Evolutionary conservation across 2,888 invertebrate species (phyloP), one percentile per base, ranked within the genome.

Genomic region (Andrena dorsata): DNA sequence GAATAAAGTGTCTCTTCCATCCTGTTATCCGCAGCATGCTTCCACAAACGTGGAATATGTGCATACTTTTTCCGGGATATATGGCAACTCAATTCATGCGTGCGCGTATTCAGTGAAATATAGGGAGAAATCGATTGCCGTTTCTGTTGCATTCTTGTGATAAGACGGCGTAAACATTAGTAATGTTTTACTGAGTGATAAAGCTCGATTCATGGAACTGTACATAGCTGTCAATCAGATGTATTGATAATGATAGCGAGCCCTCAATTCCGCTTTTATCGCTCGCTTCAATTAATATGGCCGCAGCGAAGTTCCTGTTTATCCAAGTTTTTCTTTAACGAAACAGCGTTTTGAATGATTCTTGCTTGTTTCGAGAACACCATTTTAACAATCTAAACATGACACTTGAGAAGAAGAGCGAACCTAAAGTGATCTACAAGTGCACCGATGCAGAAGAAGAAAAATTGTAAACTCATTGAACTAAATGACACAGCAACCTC

Each of bases 1-100:
- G 75, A 74, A 77, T 58, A 41, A 79, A 85, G 76, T 76, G 64
- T 49, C 68, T 64, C 64, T n/a, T 35, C n/a, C 51, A 58, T 3
- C 51, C 28, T 8, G 61, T 72, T 63, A 32, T 26, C 47, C 56
- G 4, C 16, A 2, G 8, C 2, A 41, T n/a, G 23, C 32, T 53
- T 63, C 26, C 13, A 13, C 64, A 51, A 73, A 35, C 49, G 28
- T 23, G 32, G 49, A 26, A 65, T 51, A 51, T 26, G 1, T 16
- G 41, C 41, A 41, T 16, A 41, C 41, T 16, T 13, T 28, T 56
- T 32, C 16, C 23, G 20, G 20, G 35, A 53, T 28, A 28, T 10
- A 20, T 16, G 41, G 41, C 20, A 64, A 13, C 51, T 49, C 10
- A 1, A 26, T 35, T 64, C 23, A 49, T 26, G 8, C 47, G 23